phyloP scores from a whole-genome alignment of 2,113 vertebrate species.

The Ovis canadensis region DNA sequence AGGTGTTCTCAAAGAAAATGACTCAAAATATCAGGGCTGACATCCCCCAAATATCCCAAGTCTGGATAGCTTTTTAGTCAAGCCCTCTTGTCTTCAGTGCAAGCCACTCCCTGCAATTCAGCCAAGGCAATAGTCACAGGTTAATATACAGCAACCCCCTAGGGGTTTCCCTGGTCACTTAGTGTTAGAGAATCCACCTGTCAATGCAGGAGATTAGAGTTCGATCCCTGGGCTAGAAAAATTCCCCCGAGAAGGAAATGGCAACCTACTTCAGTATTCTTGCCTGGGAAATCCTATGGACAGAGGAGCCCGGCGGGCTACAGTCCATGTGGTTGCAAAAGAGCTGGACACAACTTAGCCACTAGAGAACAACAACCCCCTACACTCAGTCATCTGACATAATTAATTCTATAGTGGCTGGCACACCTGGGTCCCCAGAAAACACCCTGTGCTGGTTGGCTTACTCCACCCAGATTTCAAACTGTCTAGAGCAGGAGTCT shows the following conservation, averaged over 20 bases:
- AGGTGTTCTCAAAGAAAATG: background rate
- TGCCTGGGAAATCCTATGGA: background rate
- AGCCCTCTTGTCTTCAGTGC: background rate
- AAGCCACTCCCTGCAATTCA: background rate
- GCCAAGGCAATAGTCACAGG: background rate
- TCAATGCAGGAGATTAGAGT: background rate
- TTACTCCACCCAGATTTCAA: background rate
- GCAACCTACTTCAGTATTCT: background rate
- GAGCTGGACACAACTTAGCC: rapidly evolving
- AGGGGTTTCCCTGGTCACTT: background rate
- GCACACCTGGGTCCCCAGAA: too few relatives aligned
- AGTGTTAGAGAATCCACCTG: background rate
- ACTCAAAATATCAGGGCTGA: background rate
- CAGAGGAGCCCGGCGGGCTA: background rate
- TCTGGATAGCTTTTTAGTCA: background rate
- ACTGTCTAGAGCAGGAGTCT: background rate
- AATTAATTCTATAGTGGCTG: background rate
- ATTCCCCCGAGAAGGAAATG: background rate
- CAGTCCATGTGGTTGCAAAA: background rate
- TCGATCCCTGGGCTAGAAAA: background rate
- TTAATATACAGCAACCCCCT: background rate
- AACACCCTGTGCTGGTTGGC: background rate
- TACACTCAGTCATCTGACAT: background rate
- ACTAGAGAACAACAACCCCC: background rate
- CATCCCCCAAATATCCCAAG: background rate